Evolutionary conservation across 2,888 invertebrate genomes (phyloP), one percentile per base, ranked within the genome.

Genomic region (Tridacna gigas): DNA sequence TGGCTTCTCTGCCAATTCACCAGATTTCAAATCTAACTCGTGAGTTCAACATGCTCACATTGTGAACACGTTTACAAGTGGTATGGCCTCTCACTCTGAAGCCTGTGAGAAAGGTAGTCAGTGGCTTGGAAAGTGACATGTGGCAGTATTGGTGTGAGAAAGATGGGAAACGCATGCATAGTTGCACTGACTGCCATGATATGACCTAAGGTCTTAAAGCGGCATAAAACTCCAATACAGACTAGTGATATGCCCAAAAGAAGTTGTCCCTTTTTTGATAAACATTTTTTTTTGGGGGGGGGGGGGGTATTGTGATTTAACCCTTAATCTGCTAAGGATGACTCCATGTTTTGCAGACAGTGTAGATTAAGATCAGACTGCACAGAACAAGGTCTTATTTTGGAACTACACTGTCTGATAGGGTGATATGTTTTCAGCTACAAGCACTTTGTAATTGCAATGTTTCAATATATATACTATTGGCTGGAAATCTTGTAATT

Each of bases 1-100:
- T 91, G 28, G 80, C 84, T 18, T 83, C 88, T 5, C 74, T 91
- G 0, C 89, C 89, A 13, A 51, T 91, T 13, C 91, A 91, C 63
- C 67, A 80, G 18, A 77, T 88, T 56, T 74, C 81, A 12, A 88
- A 91, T 60, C 77, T 91, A 7, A 84, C 89, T 22, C 80, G 90
- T 90, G 82, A 79, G 89, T 76, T 20, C 20, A 56, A 37, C 37
- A 37, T 37, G 37, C 37, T 37, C 37, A 37, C 7, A 37, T 37
- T 37, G n/a, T n/a, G n/a, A n/a, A n/a, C n/a, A n/a, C n/a, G n/a
- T n/a, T n/a, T n/a, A n/a, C 51, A 15, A 51, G 51, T 15, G 51
- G 15, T 51, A 51, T 51, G 11, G 51, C 51, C 51, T 51, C 51
- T 51, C 51, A 51, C 51, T 51, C 51, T 51, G 51, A 51, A 13